Percentiles rank a stretch among this genome's conserved stretches.
Evolutionary conservation across 2,888 invertebrate genomes (phyloP).

Genomic region (Notocelia uddmanniana): DNA sequence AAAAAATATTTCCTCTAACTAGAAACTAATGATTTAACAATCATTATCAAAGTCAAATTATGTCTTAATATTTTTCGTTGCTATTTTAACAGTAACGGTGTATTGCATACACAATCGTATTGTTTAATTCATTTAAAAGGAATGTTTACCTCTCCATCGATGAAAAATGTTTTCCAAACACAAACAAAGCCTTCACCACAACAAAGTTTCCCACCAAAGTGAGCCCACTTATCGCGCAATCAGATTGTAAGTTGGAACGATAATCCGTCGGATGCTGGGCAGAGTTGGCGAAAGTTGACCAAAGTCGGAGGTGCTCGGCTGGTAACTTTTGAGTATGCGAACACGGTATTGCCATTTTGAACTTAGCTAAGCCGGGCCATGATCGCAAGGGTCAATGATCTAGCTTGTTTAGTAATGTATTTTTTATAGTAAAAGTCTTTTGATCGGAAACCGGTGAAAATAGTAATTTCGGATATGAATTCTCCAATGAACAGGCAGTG

Average conservation of each 20-base stretch:
- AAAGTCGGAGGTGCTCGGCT: conserved; percentile 23
- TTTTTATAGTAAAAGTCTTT: too few relatives aligned
- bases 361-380: conserved; percentile 45
- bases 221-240: conserved; percentile 34
- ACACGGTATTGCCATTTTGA: conserved; percentile 49
- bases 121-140: too few relatives aligned
- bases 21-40: too few relatives aligned
- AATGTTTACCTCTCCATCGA: too few relatives aligned
- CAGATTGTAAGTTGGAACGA: conserved; percentile 17
- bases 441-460: too few relatives aligned
- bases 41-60: too few relatives aligned
- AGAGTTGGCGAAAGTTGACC: conserved; percentile 18
- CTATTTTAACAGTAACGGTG: too few relatives aligned
- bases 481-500: too few relatives aligned
- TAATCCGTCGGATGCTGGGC: conserved; percentile 27
- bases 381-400: conserved; percentile 7
- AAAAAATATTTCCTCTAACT: too few relatives aligned
- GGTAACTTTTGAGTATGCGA: conserved; percentile 37
- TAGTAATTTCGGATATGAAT: too few relatives aligned
- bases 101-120: too few relatives aligned
- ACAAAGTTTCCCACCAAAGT: conserved; percentile 15
- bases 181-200: conserved; percentile 15
- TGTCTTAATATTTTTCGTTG: too few relatives aligned
- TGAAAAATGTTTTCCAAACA: conserved; percentile 8
- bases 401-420: neutral